Conservation (phyloP, 1,140 invertebrate species). For the Achroia grisella region DNA sequence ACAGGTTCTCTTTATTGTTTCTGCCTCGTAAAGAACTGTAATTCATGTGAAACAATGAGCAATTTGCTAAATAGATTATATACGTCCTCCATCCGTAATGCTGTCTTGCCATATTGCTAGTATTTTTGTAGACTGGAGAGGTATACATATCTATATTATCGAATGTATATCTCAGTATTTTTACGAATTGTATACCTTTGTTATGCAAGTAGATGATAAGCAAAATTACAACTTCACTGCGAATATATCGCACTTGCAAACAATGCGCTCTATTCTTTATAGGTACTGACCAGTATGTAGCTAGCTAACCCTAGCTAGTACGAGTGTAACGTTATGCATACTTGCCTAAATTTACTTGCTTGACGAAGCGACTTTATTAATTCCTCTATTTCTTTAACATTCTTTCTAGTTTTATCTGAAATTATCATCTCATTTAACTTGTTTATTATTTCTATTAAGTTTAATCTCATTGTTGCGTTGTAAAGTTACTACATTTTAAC, state of each 20-base stretch:
- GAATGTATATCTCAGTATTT: slow-evolving; percentile 27
- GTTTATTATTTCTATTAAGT: slow-evolving; percentile 26
- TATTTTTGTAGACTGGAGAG: slow-evolving; percentile 53
- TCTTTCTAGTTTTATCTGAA: background rate
- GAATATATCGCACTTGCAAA: too few relatives aligned
- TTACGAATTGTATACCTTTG: slow-evolving; percentile 6
- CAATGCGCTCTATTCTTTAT: too few relatives aligned
- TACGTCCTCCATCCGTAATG: slow-evolving; percentile 67
- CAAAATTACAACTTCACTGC: background rate
- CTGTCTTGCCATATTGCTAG: slow-evolving; percentile 70
- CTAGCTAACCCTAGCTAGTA: too few relatives aligned
- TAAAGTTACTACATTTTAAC: slow-evolving; percentile 19
- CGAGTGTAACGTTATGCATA: too few relatives aligned
- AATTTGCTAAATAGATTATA: slow-evolving; percentile 69
- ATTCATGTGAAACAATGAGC: slow-evolving; percentile 67
- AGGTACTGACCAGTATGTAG: too few relatives aligned
- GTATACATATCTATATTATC: slow-evolving; percentile 32
- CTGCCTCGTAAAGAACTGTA: slow-evolving; percentile 63
- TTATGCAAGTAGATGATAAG: slow-evolving; percentile 1
- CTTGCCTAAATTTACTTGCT: background rate
- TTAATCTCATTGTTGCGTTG: slow-evolving; percentile 28
- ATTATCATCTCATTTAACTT: background rate
- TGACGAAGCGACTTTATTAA: background rate
- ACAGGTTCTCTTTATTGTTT: slow-evolving; percentile 65
- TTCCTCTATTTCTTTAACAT: background rate